These are phyloP conservation scores for Acridotheres tristis DNA, from an alignment of 2,797 vertebrate species.

Conservation along the genomic window DNA sequence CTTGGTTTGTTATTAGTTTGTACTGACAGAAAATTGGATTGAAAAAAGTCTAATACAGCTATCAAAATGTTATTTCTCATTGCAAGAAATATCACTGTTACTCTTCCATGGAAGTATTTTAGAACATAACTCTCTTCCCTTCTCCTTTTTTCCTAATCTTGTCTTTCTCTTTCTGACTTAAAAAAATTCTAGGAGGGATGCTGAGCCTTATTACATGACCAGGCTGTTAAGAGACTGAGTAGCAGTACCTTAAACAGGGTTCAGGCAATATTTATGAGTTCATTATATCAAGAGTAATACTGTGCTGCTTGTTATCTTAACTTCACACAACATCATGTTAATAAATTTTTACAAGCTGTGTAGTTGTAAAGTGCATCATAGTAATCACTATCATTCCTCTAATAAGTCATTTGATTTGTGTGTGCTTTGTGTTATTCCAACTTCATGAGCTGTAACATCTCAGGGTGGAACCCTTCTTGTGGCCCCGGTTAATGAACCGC, in stretches of 20 bases:
- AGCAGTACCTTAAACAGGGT: not conserved
- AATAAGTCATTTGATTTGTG: not conserved
- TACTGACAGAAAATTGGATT: not conserved
- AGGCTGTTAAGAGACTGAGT: not conserved
- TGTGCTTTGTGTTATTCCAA: not conserved
- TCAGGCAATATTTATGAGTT: not conserved
- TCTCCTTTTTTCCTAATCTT: not conserved
- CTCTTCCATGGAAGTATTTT: not conserved
- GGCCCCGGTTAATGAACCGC: not conserved
- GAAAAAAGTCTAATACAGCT: not conserved
- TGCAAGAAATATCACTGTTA: not conserved
- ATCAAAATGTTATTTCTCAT: not conserved
- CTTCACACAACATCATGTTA: not conserved
- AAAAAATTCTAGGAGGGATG: not conserved
- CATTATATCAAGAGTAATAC: not conserved
- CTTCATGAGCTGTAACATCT: not conserved
- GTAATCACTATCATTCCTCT: not conserved
- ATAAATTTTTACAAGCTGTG: slow-evolving; percentile 14
- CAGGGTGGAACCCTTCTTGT: not conserved
- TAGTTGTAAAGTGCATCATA: not conserved
- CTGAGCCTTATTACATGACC: not conserved
- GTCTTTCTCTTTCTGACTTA: not conserved
- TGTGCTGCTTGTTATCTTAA: not conserved
- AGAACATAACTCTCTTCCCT: not conserved
- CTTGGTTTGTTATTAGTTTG: not conserved